Conservation (phyloP, 2,888 invertebrate species). For the Quadriops clusia region DNA sequence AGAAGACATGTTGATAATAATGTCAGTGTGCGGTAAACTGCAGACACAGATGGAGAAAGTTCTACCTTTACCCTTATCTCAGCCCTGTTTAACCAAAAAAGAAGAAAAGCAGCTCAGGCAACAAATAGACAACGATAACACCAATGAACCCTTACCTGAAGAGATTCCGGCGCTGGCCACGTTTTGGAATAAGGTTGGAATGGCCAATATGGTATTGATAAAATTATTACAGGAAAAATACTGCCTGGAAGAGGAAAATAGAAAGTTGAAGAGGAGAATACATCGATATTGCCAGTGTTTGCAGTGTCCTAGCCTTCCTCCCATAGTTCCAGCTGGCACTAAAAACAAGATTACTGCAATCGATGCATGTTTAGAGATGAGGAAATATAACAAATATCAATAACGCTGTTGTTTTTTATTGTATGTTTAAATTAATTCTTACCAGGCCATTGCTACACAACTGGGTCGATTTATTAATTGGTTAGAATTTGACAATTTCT, state of each 20-base stretch:
- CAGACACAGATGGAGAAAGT: constrained; percentile 51
- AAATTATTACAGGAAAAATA: constrained; percentile 28
- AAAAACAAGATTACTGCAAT: constrained; percentile 8
- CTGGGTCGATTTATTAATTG: too few species aligned
- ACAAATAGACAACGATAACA: constrained; percentile 8
- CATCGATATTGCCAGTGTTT: constrained; percentile 24
- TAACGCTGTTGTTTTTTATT: constrained; percentile 2
- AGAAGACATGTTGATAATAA: constrained; percentile 46
- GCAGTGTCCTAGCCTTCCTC: constrained; percentile 13
- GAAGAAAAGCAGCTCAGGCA: background rate
- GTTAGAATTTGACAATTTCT: too few species aligned
- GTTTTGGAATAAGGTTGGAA: constrained; percentile 30
- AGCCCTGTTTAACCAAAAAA: constrained; percentile 6
- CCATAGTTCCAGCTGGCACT: background rate
- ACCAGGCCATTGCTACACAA: too few species aligned
- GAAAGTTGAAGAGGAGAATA: constrained; percentile 21
- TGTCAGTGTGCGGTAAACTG: constrained; percentile 52
- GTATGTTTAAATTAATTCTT: background rate
- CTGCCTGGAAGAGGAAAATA: constrained; percentile 27
- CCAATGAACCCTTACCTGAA: constrained; percentile 9
- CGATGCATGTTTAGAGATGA: constrained; percentile 12
- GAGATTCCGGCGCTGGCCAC: constrained; percentile 18
- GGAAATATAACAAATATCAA: constrained; percentile 11
- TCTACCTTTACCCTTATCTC: constrained; percentile 26
- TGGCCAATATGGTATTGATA: constrained; percentile 24